Percentiles rank a stretch among this genome's conserved stretches.
Conservation (phyloP, 2,888 invertebrate genomes). For the Hypercompe scribonia region DNA sequence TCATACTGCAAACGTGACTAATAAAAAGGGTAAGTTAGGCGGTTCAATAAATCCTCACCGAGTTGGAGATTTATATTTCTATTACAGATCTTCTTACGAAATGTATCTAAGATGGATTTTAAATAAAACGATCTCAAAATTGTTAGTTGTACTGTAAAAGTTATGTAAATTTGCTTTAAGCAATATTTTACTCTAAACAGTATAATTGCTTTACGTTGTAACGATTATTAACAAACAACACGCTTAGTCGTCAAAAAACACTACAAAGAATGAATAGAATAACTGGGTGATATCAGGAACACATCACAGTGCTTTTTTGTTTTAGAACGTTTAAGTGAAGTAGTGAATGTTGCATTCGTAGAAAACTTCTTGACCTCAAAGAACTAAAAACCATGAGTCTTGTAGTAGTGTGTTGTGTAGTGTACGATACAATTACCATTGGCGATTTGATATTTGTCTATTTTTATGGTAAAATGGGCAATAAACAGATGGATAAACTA, state of each 20-base stretch:
- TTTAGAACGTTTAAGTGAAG: not conserved
- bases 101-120: constrained; percentile 46
- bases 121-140: not conserved
- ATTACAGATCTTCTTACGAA: constrained; percentile 64
- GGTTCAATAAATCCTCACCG: constrained; percentile 73
- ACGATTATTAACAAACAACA: not conserved
- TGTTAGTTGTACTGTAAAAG: not conserved
- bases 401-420: too few species aligned
- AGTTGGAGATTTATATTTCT: constrained; percentile 79
- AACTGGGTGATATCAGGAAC: not conserved
- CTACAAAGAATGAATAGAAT: not conserved
- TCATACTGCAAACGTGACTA: constrained; percentile 78
- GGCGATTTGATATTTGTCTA: too few species aligned
- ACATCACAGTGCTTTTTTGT: not conserved
- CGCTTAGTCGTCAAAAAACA: not conserved
- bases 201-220: not conserved
- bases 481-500: too few species aligned
- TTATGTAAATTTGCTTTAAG: not conserved
- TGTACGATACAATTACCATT: too few species aligned
- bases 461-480: too few species aligned
- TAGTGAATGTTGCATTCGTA: not conserved
- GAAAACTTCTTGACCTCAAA: not conserved
- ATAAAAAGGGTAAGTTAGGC: constrained; percentile 75
- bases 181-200: not conserved
- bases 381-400: not conserved